These are phyloP conservation scores for Sesamia inferens DNA, from an alignment of 2,888 invertebrate genomes.

Conservation along the genomic window DNA sequence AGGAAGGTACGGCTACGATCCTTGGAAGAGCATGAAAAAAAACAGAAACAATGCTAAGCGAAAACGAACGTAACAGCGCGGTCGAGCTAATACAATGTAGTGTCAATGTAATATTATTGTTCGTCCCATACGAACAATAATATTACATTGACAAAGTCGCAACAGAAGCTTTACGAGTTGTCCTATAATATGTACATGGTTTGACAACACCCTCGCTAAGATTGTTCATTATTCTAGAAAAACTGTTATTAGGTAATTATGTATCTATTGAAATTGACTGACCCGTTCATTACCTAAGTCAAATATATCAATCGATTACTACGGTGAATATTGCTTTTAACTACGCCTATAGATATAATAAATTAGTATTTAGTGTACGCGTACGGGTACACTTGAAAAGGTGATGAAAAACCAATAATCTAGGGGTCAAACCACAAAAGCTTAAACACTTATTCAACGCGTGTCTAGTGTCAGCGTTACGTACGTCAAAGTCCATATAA, in stretches of 20 bases:
- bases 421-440: no score
- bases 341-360: background rate
- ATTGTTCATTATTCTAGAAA: background rate
- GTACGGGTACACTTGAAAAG: background rate
- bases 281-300: background rate
- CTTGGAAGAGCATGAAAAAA: background rate
- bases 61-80: background rate
- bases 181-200: no score
- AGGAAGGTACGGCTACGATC: background rate
- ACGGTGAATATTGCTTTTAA: conserved; percentile 7
- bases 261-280: background rate
- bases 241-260: background rate
- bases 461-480: no score
- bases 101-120: no score
- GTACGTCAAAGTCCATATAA: no score
- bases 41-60: background rate
- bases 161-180: no score
- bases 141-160: background rate
- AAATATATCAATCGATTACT: conserved; percentile 10
- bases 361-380: background rate
- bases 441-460: no score
- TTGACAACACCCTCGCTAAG: background rate
- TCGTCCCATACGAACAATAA: background rate
- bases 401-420: background rate
- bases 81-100: no score